Evolutionary conservation across 2,797 vertebrate species (phyloP), one percentile per base, ranked within the genome.

Genomic region (Chaetophractus vellerosus): DNA sequence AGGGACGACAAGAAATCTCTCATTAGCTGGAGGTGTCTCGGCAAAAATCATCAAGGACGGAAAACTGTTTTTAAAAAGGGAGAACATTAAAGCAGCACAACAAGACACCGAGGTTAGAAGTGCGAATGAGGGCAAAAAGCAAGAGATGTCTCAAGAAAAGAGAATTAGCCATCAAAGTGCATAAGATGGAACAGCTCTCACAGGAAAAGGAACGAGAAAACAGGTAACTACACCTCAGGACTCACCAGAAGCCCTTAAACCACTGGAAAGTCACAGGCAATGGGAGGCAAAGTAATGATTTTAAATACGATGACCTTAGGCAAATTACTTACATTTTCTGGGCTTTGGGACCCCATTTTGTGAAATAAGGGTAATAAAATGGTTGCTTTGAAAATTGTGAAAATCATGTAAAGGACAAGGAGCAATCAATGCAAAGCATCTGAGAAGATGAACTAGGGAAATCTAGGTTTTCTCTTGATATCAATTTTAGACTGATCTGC

Each of bases 41-140:
- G 76, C 21, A 83, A 90, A 89, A 91, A 55, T 72, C 83, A 86
- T 78, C 11, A 86, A 88, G 48, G n/a, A 87, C 23, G 21, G 21
- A 63, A 92, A 72, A 80, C 50, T 85, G 61, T 45, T n/a, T 94
- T 90, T 66, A 50, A 72, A 87, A 59, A 50, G 28, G 69, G 28
- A 63, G 18, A 87, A 95, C 6, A 78, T 45, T 87, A 33, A 83
- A 76, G 50, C 52, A 31, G 19, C 26, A 92, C 18, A 93, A 78
- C n/a, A n/a, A 88, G 15, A 68, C 57, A 94, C 11, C 24, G 16
- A 90, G n/a, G 66, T 81, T 41, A 74, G 28, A 88, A 59, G 41
- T 26, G 16, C 1, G 31, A 36, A 66, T 12, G 57, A 66, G 3
- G 69, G 28, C 26, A 64, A 74, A 92, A 95, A 50, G 9, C 12